Conservation (phyloP, 1,140 invertebrate genomes). For the Leptonema lineaticorne region DNA sequence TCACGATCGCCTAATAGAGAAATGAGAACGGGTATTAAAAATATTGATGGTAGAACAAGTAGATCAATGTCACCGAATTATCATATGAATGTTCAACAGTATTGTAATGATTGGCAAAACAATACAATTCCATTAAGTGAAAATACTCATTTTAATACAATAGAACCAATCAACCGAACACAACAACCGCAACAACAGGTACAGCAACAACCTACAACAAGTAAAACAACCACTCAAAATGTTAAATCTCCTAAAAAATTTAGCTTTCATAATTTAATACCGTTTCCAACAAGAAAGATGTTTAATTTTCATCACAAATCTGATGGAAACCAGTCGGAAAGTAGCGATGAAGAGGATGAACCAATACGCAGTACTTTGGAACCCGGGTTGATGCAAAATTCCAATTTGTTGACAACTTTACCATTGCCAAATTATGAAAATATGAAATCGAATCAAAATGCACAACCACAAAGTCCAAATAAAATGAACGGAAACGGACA, state of each 20-base stretch:
- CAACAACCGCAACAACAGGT: slow-evolving; percentile 34
- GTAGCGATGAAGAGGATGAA: slow-evolving; percentile 59
- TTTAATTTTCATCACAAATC: slow-evolving; percentile 53
- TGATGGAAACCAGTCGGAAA: slow-evolving; percentile 57
- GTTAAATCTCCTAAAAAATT: slow-evolving; percentile 51
- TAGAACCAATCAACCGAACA: slow-evolving; percentile 36
- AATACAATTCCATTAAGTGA: slow-evolving; percentile 41
- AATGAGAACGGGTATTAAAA: slow-evolving; percentile 28
- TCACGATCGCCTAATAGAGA: slow-evolving; percentile 37
- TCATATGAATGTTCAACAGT: slow-evolving; percentile 13
- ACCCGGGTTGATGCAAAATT: slow-evolving; percentile 57
- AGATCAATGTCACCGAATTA: slow-evolving; percentile 39
- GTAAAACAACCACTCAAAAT: slow-evolving; percentile 41
- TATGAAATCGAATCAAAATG: slow-evolving; percentile 46
- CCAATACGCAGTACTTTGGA: slow-evolving; percentile 55
- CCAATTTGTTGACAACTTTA: slow-evolving; percentile 55
- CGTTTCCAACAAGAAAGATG: slow-evolving; percentile 54
- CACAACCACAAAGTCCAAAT: slow-evolving; percentile 36
- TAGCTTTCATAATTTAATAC: slow-evolving; percentile 55
- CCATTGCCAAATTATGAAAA: slow-evolving; percentile 58
- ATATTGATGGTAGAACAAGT: slow-evolving; percentile 23
- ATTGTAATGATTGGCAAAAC: slow-evolving; percentile 33
- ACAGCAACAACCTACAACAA: slow-evolving; percentile 43
- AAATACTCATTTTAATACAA: slow-evolving; percentile 40
- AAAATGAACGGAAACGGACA: slow-evolving; percentile 35